Conservation (phyloP, 2,888 invertebrate genomes). For the Hydroisotoma schaefferi region DNA sequence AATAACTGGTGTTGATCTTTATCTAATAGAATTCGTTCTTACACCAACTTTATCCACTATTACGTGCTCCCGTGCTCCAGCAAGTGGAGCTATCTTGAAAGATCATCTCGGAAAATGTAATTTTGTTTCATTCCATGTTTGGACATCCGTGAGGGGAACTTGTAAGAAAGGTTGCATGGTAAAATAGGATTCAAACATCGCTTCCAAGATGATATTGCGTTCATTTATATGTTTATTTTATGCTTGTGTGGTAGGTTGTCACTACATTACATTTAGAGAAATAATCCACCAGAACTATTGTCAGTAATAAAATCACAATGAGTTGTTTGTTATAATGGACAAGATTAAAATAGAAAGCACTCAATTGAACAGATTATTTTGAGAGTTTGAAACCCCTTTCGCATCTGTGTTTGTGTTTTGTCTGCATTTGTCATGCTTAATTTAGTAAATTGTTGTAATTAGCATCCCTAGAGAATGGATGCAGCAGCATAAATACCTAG, state of each 20-base stretch:
- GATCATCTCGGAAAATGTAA: background rate
- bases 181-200: background rate
- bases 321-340: background rate
- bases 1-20: constrained; percentile 1
- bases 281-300: too few species aligned
- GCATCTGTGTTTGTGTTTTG: background rate
- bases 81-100: background rate
- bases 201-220: too few species aligned
- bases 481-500: too few species aligned
- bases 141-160: background rate
- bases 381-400: background rate
- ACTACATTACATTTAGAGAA: too few species aligned
- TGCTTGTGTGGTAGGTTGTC: too few species aligned
- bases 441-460: constrained; percentile 14
- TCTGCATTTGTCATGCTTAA: constrained; percentile 9
- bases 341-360: background rate
- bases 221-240: too few species aligned
- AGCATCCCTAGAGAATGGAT: constrained; percentile 9
- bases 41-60: too few species aligned
- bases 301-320: background rate
- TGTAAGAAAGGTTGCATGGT: background rate
- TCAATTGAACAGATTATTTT: background rate
- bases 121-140: background rate
- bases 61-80: too few species aligned
- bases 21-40: background rate